Base-by-base conservation (phyloP, 2,113 vertebrate genomes). In the Halichoeres trimaculatus region DNA sequence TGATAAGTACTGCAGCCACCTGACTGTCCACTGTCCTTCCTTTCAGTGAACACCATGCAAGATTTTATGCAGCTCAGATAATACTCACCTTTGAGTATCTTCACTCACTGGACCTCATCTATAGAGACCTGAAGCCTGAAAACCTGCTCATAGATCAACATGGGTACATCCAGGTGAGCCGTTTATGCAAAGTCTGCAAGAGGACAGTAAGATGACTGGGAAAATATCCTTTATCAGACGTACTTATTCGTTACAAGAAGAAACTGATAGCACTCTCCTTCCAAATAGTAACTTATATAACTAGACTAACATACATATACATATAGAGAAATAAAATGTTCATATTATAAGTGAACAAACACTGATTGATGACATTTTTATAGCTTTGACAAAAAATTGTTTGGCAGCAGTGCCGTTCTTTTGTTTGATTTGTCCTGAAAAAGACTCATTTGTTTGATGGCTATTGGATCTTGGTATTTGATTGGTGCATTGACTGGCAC, bases 1-100 rank as follows among this genome's bases (percentile, higher is more conserved):
- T 30, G 30, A 30, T 30, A 30, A 6, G 30, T 6, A 30, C 30
- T 30, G 30, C 30, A 53, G 16, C 35, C 3, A 5, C 75, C 17
- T 85, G 51, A 57, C 48, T 52, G 10, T 30, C 20, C 24, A 9
- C 14, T 9, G 84, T 91, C 91, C n/a, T 34, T 16, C 74, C 60
- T 83, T 84, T 68, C 65, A 99, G 98, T 94, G 98, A 99, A 94
- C 92, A 96, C 76, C 97, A 99, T 81, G 97, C 98, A 86, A 94
- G 97, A 82, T 99, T 99, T 95, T 99, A 98, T 94, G 98, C 97
- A 94, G 97, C 98, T 94, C 98, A 99, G 94, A 99, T 99, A 90
- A 96, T 99, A 85, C 95, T 99, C 91, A 99, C 98, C 57, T 99
- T 99, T 86, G 98, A 99, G 97, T 99, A 99, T 95, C 98, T 99